Evolutionary conservation across 1,140 invertebrate genomes (phyloP).

Genomic region (Pentalonia nigronervosa): DNA sequence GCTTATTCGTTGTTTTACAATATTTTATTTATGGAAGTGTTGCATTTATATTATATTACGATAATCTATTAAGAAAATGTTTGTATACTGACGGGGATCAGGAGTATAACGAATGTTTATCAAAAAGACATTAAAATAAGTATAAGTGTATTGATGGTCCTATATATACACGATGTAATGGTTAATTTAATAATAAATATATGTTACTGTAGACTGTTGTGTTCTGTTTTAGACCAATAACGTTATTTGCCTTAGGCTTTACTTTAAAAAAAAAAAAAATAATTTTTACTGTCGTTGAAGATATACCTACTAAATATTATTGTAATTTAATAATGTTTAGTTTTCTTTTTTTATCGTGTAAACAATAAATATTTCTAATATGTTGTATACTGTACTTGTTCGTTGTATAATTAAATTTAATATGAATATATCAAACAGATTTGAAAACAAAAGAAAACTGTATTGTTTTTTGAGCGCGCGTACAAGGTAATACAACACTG

Average conservation of each 20-base stretch:
- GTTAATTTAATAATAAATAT: not conserved
- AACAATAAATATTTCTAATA: slow-evolving; percentile 19
- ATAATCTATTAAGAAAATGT: slow-evolving; percentile 29
- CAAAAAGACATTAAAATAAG: slow-evolving; percentile 16
- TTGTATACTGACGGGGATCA: not conserved
- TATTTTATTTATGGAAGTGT: slow-evolving; percentile 23
- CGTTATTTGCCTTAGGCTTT: not conserved
- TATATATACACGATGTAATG: not conserved
- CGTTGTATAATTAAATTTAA: not conserved
- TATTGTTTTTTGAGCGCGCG: not conserved
- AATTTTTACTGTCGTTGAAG: not conserved
- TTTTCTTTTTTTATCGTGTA: slow-evolving; percentile 20
- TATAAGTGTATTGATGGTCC: not conserved
- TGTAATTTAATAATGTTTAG: slow-evolving; percentile 9
- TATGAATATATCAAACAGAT: slow-evolving; percentile 20
- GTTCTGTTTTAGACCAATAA: slow-evolving; percentile 8
- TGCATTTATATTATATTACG: slow-evolving; percentile 6
- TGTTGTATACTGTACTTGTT: not conserved
- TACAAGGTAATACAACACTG: not conserved
- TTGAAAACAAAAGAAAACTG: not conserved
- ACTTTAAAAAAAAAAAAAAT: not conserved
- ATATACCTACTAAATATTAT: not conserved
- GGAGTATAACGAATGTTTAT: slow-evolving; percentile 1
- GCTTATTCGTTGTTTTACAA: slow-evolving; percentile 3
- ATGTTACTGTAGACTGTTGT: not conserved